A percentile compares a stretch with the other conserved stretches of the same genome.
Conservation (phyloP, 92 coral and sea anemone genomes). For the Phenganax marumi region DNA sequence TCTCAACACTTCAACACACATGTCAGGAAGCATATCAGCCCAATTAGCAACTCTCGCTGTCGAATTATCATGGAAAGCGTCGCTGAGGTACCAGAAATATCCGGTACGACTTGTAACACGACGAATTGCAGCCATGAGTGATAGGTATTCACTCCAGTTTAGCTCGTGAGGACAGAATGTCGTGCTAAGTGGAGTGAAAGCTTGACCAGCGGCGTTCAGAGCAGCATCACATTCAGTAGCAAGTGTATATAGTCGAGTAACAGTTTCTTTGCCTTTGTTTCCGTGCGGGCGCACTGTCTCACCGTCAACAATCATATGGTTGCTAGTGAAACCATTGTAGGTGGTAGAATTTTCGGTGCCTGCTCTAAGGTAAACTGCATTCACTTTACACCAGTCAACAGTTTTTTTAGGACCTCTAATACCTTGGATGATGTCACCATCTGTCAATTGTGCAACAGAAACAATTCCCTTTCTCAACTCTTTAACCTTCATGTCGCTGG, state of each 20-base stretch:
- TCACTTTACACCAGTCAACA: constrained; percentile 51
- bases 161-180: constrained; percentile 52
- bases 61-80: constrained; percentile 43
- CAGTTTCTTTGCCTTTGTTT: not conserved
- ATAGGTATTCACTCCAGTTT: constrained; percentile 52
- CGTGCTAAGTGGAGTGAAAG: constrained; percentile 53
- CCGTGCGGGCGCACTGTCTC: constrained; percentile 47
- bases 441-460: constrained; percentile 47
- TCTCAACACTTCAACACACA: constrained; percentile 45
- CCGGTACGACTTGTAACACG: constrained; percentile 50
- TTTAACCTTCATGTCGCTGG: constrained; percentile 46
- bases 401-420: constrained; percentile 32
- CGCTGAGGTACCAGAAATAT: constrained; percentile 48
- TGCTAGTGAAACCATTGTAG: constrained; percentile 49
- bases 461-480: constrained; percentile 38
- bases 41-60: constrained; percentile 45
- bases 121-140: constrained; percentile 50
- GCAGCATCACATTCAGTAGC: constrained; percentile 56
- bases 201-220: constrained; percentile 49
- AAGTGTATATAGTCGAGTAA: constrained; percentile 27
- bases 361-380: constrained; percentile 34
- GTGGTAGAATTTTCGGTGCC: constrained; percentile 24
- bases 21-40: constrained; percentile 42
- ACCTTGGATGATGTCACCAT: constrained; percentile 53
- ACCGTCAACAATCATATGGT: constrained; percentile 46